Base-by-base conservation (phyloP, 1,140 invertebrate genomes). In the Aphaenogaster floridana region DNA sequence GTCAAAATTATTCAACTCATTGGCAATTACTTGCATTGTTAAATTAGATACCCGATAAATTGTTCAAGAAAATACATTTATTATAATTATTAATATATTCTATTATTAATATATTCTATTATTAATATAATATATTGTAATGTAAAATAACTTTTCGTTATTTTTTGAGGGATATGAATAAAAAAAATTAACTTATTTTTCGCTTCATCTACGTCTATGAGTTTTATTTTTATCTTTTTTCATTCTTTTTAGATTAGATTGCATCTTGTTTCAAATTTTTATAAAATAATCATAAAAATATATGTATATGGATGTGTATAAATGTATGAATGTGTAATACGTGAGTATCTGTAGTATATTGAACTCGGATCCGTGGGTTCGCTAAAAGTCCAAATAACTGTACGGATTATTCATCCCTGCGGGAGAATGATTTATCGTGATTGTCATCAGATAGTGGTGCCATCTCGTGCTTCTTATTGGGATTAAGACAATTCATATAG, bases 361-460 rank as follows among this genome's bases (percentile, higher is more conserved):
- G 2, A 45, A 9, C n/a, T 28, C 45, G 15, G 7, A 0, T 48
- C 11, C 13, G 0, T 48, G 34, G 1, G 59, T 68, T 68, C 5
- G 17, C 9, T 39, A 42, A 28, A 28, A 76, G n/a, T 2, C 1
- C 6, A 57, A 21, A 42, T 76, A 3, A 36, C 0, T 17, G 11
- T 76, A n/a, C 6, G 8, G 5, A 17, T 36, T 21, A 72, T 1
- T 21, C 39, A 69, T 48, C 36, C 21, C 5, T 15, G 21, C 11
- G 21, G 8, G 6, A 50, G 50, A 9, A 34, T 50, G 8, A 69
- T 69, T 71, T 28, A 71, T 71, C 7, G 1, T 13, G 36, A 17
- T 15, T 69, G 5, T 48, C 45, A 50, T 50, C 4, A 50, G 6
- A 1, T 28, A 79, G 64, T 81, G 79, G 66, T 81, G 79, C 79